Conservation (phyloP, 2,113 vertebrate species). For the Sinocyclocheilus rhinocerous region DNA sequence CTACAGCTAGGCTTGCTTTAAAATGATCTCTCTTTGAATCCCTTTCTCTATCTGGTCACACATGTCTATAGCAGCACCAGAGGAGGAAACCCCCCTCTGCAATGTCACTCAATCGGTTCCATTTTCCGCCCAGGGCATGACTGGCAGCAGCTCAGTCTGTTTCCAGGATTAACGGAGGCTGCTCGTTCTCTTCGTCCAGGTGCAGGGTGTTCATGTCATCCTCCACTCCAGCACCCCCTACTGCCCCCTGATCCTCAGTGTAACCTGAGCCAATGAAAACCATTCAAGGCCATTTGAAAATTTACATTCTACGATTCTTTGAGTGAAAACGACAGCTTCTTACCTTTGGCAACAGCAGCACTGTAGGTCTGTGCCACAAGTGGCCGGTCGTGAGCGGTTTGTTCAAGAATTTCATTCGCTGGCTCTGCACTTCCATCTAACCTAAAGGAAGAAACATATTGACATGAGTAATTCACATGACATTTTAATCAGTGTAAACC, state of each 20-base stretch:
- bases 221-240: conserved; percentile 87
- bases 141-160: conserved; percentile 80
- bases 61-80: conserved; percentile 86
- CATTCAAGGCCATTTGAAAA: neutral
- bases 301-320: neutral
- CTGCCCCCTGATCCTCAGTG: conserved; percentile 90
- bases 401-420: conserved; percentile 91
- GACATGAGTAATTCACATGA: neutral
- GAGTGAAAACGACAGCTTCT: conserved; percentile 40
- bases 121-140: conserved; percentile 63
- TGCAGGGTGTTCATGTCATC: conserved; percentile 86
- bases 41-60: conserved; percentile 75
- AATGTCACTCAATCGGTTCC: conserved; percentile 69
- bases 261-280: conserved; percentile 78
- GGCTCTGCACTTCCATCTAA: conserved; percentile 93
- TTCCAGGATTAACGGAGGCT: conserved; percentile 95
- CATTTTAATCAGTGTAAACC: neutral
- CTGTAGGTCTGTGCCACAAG: conserved; percentile 87
- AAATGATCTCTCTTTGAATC: conserved; percentile 78
- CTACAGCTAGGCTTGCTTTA: conserved; percentile 75
- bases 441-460: conserved; percentile 67
- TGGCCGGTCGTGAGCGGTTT: conserved; percentile 89
- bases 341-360: conserved; percentile 84
- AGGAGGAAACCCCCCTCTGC: conserved; percentile 76
- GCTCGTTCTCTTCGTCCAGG: conserved; percentile 94